Conservation (phyloP, 2,797 vertebrate species). For the Alca torda region DNA sequence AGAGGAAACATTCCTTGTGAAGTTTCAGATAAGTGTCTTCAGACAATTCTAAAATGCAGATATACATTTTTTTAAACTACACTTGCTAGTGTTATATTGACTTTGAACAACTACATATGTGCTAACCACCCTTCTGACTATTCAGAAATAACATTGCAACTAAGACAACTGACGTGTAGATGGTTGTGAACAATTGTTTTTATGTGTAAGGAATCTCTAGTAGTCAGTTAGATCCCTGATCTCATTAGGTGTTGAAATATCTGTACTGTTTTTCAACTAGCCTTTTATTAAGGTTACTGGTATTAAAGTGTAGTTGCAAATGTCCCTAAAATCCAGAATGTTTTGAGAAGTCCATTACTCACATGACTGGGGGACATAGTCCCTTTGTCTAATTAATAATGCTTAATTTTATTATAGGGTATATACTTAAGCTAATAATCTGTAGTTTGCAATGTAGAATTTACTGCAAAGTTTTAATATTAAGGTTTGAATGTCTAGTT, state of each 20-base stretch:
- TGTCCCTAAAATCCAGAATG: not conserved
- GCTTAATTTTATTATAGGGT: not conserved
- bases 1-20: not conserved
- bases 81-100: not conserved
- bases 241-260: not conserved
- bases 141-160: not conserved
- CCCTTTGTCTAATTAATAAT: not conserved
- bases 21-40: constrained; percentile 5
- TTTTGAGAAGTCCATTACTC: not conserved
- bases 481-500: constrained; percentile 67
- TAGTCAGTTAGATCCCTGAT: not conserved
- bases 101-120: not conserved
- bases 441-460: not conserved
- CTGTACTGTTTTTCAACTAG: not conserved
- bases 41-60: not conserved
- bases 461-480: constrained; percentile 5
- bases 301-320: not conserved
- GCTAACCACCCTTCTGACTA: not conserved
- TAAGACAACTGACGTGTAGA: not conserved
- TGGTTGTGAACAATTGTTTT: not conserved
- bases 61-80: not conserved
- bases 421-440: not conserved
- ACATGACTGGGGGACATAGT: not conserved
- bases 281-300: not conserved
- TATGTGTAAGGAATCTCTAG: not conserved